A percentile compares a stretch with the other conserved stretches of the same genome.
Evolutionary conservation across 2,113 vertebrate genomes (phyloP).

Genomic region (Dicaeum eximium): DNA sequence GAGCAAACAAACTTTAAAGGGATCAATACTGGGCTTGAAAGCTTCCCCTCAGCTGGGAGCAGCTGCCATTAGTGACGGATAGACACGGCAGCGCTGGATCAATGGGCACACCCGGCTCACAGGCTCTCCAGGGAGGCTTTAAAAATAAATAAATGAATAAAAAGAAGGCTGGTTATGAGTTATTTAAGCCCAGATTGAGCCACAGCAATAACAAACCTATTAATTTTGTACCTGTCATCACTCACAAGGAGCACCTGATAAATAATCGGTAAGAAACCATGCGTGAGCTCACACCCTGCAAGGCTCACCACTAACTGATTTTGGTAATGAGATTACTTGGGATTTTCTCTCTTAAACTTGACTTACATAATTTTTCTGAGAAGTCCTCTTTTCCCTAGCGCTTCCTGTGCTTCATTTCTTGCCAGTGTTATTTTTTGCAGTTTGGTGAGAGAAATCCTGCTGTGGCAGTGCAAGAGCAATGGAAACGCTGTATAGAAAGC

Average conservation of each 20-base stretch:
- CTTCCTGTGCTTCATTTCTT: neutral
- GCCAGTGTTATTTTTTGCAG: neutral
- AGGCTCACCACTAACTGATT: neutral
- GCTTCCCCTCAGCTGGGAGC: neutral
- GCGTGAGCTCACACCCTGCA: neutral
- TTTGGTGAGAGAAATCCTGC: neutral
- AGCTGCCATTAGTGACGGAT: accelerated
- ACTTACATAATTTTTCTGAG: neutral
- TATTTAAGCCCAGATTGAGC: neutral
- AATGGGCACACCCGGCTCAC: neutral
- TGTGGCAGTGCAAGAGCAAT: neutral
- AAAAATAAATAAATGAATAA: neutral
- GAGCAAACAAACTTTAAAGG: slow-evolving; percentile 3
- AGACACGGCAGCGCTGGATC: neutral
- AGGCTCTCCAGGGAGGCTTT: neutral
- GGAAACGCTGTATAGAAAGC: neutral
- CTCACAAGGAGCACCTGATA: neutral
- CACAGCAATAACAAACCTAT: neutral
- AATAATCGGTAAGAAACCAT: accelerated
- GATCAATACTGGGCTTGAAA: slow-evolving; percentile 39
- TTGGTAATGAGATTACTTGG: neutral
- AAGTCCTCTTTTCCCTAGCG: neutral
- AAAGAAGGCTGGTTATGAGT: neutral
- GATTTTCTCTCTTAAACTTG: neutral
- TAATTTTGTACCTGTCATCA: neutral